A percentile compares a stretch with the other conserved stretches of the same genome.
These are phyloP conservation scores for Rhorus exstirpatorius DNA, from an alignment of 2,888 invertebrate species.

Conservation along the genomic window DNA sequence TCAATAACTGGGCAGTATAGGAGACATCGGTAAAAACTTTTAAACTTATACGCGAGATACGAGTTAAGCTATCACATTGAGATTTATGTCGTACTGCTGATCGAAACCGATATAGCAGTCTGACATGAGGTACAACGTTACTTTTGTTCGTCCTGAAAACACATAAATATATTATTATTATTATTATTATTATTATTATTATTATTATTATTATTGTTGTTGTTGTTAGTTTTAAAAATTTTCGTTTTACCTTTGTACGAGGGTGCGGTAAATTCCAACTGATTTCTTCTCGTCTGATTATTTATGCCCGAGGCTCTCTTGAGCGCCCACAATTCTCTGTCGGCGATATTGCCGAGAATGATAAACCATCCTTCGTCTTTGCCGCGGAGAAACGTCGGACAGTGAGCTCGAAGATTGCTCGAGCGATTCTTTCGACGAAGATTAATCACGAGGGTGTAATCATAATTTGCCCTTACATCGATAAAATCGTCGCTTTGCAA, in stretches of 20 bases:
- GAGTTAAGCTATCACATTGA: slow-evolving; percentile 83
- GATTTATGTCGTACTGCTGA: slow-evolving; percentile 91
- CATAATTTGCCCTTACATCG: slow-evolving; percentile 84
- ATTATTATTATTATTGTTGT: too few relatives aligned
- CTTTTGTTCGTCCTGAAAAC: slow-evolving; percentile 90
- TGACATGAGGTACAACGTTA: slow-evolving; percentile 95
- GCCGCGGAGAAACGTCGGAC: slow-evolving; percentile 95
- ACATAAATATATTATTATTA: slow-evolving; percentile 65
- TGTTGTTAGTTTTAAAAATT: slow-evolving; percentile 1
- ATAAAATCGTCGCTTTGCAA: slow-evolving; percentile 68
- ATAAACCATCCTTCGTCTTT: slow-evolving; percentile 99
- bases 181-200: too few relatives aligned
- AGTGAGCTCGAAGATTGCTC: slow-evolving; percentile 89
- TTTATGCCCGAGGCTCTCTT: slow-evolving; percentile 90
- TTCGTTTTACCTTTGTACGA: slow-evolving; percentile 85
- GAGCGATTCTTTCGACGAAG: slow-evolving; percentile 87
- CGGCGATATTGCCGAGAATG: slow-evolving; percentile 91
- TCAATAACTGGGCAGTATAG: slow-evolving; percentile 7
- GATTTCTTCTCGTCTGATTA: slow-evolving; percentile 86
- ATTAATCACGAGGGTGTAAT: slow-evolving; percentile 90
- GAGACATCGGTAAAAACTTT: slow-evolving; percentile 49
- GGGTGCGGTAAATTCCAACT: slow-evolving; percentile 89
- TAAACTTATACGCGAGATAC: slow-evolving; percentile 14
- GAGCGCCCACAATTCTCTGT: slow-evolving; percentile 92
- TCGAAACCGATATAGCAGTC: slow-evolving; percentile 97